Base-by-base conservation (phyloP, 2,888 invertebrate genomes). In the Patella caerulea region DNA sequence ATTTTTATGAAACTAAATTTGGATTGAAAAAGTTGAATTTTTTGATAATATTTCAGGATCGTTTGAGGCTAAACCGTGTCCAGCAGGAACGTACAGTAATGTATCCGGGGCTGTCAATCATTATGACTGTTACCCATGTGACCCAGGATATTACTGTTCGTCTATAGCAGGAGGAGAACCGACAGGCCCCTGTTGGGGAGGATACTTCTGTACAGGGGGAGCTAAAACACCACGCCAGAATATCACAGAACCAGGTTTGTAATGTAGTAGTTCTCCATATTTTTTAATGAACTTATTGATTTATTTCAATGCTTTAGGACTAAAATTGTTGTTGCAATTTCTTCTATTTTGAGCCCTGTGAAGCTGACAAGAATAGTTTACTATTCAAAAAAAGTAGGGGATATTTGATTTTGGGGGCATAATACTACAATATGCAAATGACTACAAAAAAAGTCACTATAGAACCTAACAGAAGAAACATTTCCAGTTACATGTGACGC, bases 71-170 rank as follows among this genome's bases (percentile, higher is more conserved):
- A 83, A 79, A 12, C 88, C 88, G 0, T 91, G 91, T 80, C 90
- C 90, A 2, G 75, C 83, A 65, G 91, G 91, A n/a, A 91, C 91
- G 9, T 91, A 91, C 84, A 90, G 90, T 78, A 90, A 91, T 78
- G 86, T 85, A 17, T 85, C 89, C 0, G 90, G 90, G 15, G 89
- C 90, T n/a, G 86, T 88, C 15, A 88, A 89, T 82, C 84, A 88
- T 59, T 87, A 89, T 29, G 89, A 89, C 78, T 90, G 90, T 79
- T 84, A 83, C 3, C 85, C 85, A 24, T 90, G 90, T 83, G 88
- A 88, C 75, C 82, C 84, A 1, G 90, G 90, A 0, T 89, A 87
- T 77, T 90, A 90, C 82, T 90, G 90, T 76, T 85, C 84, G 56
- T 83, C 83, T 9, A 86, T 87, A 9, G 85, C 88, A 19, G 88